These are phyloP conservation scores for Poecilus cupreus DNA, from an alignment of 2,888 invertebrate species.

Conservation along the genomic window DNA sequence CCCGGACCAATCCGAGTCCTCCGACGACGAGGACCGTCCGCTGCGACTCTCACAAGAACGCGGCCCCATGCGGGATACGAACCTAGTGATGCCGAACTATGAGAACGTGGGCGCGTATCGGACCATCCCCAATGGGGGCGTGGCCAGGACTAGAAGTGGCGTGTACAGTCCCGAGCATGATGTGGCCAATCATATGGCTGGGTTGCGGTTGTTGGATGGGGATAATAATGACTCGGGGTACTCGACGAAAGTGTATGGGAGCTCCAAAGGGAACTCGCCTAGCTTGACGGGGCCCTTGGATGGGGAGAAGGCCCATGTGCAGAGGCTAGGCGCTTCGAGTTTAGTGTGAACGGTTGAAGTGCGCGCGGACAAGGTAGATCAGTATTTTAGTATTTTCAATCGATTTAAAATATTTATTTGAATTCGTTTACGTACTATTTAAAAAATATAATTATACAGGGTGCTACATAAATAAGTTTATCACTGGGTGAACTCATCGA, in stretches of 20 bases:
- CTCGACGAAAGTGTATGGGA: conserved; percentile 87
- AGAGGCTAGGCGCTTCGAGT: conserved; percentile 78
- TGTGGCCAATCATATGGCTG: conserved; percentile 28
- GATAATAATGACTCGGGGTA: conserved; percentile 91
- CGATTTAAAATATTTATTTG: neutral
- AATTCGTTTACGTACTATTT: too few species aligned
- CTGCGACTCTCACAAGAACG: conserved; percentile 72
- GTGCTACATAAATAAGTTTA: too few species aligned
- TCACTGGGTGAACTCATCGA: too few species aligned
- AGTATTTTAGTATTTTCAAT: neutral
- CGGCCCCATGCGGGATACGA: conserved; percentile 76
- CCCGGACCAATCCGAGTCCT: conserved; percentile 75
- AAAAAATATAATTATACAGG: too few species aligned
- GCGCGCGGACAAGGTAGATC: too few species aligned
- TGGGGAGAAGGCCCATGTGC: conserved; percentile 68
- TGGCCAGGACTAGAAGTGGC: conserved; percentile 71
- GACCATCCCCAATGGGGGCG: conserved; percentile 63
- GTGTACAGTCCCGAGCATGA: conserved; percentile 74
- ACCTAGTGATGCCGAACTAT: conserved; percentile 76
- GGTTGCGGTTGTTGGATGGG: conserved; percentile 71
- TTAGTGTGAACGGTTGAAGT: conserved; percentile 76
- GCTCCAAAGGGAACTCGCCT: conserved; percentile 86
- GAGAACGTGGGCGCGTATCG: conserved; percentile 71
- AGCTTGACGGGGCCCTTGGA: conserved; percentile 76
- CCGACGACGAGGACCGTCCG: conserved; percentile 76